Conservation (phyloP, 2,113 vertebrate species). For the Struthidea cinerea region DNA sequence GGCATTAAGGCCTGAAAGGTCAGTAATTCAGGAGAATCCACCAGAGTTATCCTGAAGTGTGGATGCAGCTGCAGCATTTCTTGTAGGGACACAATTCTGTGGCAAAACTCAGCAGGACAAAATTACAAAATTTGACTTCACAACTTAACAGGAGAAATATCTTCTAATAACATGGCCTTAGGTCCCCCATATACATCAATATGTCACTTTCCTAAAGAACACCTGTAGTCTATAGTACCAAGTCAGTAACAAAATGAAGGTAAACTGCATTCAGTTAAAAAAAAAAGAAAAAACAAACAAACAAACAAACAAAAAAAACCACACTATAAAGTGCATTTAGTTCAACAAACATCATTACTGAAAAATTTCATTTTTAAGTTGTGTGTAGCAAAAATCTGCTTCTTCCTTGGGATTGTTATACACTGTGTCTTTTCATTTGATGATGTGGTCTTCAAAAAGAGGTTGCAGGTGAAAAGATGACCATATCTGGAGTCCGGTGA, state of each 20-base stretch:
- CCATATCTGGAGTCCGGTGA: not conserved
- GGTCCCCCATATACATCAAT: not conserved
- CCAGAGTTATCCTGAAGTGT: not conserved
- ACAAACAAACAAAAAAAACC: no score
- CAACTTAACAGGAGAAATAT: not conserved
- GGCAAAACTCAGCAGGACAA: not conserved
- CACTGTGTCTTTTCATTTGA: not conserved
- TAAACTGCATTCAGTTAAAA: not conserved
- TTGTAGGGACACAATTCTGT: not conserved
- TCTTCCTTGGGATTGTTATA: slow-evolving; percentile 47
- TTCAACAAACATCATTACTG: slow-evolving; percentile 45
- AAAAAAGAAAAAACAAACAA: not conserved
- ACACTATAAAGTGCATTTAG: not conserved
- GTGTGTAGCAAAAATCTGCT: slow-evolving; percentile 25
- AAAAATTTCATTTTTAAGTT: slow-evolving; percentile 58
- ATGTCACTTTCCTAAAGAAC: not conserved
- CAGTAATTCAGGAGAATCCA: not conserved
- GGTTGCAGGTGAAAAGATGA: slow-evolving; percentile 36
- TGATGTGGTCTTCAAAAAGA: slow-evolving; percentile 45
- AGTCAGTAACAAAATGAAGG: not conserved
- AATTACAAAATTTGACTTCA: not conserved
- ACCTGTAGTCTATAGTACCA: not conserved
- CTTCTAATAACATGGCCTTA: not conserved
- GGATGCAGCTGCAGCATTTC: not conserved
- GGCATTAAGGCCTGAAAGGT: not conserved